Conservation (phyloP, 2,113 vertebrate genomes). For the Capreolus pygargus region DNA sequence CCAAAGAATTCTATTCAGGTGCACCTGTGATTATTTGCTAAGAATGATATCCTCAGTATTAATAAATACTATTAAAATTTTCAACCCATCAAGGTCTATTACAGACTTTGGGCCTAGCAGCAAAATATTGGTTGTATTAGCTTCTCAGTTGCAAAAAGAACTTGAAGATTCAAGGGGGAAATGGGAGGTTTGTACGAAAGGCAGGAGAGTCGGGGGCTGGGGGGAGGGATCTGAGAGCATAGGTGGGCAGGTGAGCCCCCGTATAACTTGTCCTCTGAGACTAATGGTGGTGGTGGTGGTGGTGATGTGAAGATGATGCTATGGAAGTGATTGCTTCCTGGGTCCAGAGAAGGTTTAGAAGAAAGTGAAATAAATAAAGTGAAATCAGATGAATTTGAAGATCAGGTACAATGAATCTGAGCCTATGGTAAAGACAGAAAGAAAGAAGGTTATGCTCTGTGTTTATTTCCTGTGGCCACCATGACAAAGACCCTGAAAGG, state of each 20-base stretch:
- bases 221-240: not conserved
- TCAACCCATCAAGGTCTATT: not conserved
- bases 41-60: not conserved
- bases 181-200: not conserved
- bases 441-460: not conserved
- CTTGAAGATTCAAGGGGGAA: not conserved
- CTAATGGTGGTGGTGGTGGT: not conserved
- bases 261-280: not conserved
- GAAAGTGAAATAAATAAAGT: not conserved
- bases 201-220: fast-evolving
- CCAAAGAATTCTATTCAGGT: not conserved
- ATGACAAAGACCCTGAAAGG: not conserved
- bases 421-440: not conserved
- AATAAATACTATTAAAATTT: not conserved
- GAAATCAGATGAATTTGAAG: not conserved
- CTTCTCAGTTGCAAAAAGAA: not conserved
- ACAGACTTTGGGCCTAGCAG: not conserved
- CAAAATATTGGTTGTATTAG: not conserved
- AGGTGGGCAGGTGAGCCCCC: not conserved
- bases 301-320: not conserved
- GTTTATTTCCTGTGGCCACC: not conserved
- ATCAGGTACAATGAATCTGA: not conserved
- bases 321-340: not conserved
- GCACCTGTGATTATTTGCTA: not conserved
- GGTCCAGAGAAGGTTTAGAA: not conserved